Evolutionary conservation across 2,113 vertebrate genomes (phyloP), one percentile per base, ranked within the genome.

Genomic region (Phaethon lepturus): DNA sequence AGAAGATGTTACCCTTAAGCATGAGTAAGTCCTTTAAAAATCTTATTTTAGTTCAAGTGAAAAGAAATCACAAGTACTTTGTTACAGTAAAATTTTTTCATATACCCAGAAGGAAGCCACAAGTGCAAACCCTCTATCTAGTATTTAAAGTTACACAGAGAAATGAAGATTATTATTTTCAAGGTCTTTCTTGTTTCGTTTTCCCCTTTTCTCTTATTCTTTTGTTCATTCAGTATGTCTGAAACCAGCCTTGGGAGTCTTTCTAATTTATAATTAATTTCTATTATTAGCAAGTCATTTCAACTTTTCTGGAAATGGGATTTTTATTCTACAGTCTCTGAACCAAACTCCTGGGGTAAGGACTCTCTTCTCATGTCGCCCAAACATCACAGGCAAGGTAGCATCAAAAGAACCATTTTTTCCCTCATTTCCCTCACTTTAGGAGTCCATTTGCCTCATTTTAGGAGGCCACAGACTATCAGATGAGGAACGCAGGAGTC

Each of bases 191-290:
- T 93, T 83, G 59, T 62, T 92, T 91, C 67, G 58, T 69, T 91
- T 89, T 58, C 24, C 31, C 4, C 19, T 85, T 88, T 73, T 62
- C 35, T 8, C 3, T 67, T 92, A 86, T 62, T 86, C 13, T 90
- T 87, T 78, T 93, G 56, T 92, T 88, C 76, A 72, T 82, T 79
- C 64, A 71, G 67, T 55, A 91, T 58, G 50, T 91, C 64, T 94
- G 64, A 94, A 91, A 92, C 68, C 52, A 89, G 76, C 60, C 59
- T 84, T 93, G 76, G 44, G 73, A 96, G 25, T 67, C 68, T 89
- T 96, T 89, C 47, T 90, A 86, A 87, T 95, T 97, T 89, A 75
- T 96, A 95, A 97, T 94, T 96, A 90, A 93, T 96, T 96, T 94
- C 93, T 96, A 93, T 94, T 96, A 90, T 94, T 97, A 96, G 80